These are phyloP conservation scores for Desmophyllum pertusum DNA, from an alignment of 92 coral and sea anemone species.

Conservation along the genomic window DNA sequence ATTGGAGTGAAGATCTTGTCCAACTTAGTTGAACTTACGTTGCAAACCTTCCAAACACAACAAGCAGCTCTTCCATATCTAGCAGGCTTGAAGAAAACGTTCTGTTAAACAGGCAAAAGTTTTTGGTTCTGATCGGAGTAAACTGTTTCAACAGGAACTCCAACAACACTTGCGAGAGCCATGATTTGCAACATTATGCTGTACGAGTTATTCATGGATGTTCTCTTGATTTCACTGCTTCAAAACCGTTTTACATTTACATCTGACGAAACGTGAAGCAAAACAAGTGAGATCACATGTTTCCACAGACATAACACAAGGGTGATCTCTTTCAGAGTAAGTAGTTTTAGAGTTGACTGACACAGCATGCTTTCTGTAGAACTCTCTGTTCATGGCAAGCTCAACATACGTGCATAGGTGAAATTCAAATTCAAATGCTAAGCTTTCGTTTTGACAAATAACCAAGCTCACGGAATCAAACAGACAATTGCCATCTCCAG, in stretches of 20 bases:
- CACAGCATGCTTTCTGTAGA: slow-evolving; percentile 30
- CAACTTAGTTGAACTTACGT: no score
- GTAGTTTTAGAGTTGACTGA: slow-evolving; percentile 10
- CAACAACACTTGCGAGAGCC: slow-evolving; percentile 60
- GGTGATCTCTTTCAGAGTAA: slow-evolving; percentile 19
- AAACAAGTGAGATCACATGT: slow-evolving; percentile 28
- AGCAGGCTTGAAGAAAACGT: no score
- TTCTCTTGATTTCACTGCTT: slow-evolving; percentile 45
- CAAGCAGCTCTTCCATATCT: background rate
- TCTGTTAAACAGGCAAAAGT: slow-evolving; percentile 39
- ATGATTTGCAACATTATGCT: slow-evolving; percentile 48
- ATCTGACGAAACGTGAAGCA: background rate
- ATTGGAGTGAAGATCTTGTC: no score
- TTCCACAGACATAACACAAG: slow-evolving; percentile 13
- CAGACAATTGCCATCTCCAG: slow-evolving; percentile 43
- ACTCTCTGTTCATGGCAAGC: slow-evolving; percentile 10
- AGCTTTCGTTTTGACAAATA: slow-evolving; percentile 31
- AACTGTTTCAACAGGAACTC: slow-evolving; percentile 41
- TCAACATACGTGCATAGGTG: slow-evolving; percentile 19
- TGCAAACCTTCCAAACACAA: slow-evolving; percentile 11
- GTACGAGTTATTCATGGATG: slow-evolving; percentile 35
- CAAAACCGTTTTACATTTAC: background rate
- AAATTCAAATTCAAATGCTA: background rate
- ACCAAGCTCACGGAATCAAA: slow-evolving; percentile 42
- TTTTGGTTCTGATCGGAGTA: slow-evolving; percentile 56